Percentiles rank a stretch among this genome's conserved stretches.
phyloP scores from a whole-genome alignment of 2,888 invertebrate species.

The Ptilodon capucinus region DNA sequence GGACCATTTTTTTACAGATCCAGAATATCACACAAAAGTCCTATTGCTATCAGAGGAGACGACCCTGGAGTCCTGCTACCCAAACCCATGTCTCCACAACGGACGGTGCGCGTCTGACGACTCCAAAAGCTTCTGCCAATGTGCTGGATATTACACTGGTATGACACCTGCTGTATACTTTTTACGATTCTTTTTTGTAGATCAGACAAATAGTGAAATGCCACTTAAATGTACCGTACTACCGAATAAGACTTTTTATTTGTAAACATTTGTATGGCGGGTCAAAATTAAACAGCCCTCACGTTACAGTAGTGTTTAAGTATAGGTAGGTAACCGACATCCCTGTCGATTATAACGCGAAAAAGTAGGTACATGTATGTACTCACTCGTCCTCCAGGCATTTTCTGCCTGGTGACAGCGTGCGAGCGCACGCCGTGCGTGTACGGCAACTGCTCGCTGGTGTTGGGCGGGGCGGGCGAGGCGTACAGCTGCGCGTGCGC shows the following conservation, averaged over 20 bases:
- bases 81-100: conserved; percentile 88
- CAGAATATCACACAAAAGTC: conserved; percentile 85
- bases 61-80: conserved; percentile 86
- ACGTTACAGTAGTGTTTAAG: no score
- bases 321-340: no score
- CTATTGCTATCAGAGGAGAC: conserved; percentile 81
- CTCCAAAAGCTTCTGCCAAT: conserved; percentile 85
- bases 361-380: no score
- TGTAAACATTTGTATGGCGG: no score
- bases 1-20: conserved; percentile 80
- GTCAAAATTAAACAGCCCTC: no score
- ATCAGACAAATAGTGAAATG: no score
- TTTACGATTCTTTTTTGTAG: no score
- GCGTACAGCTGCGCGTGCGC: no score
- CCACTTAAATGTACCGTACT: no score
- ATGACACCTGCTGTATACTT: no score
- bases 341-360: no score
- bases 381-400: conserved; percentile 71
- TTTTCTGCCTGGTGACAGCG: conserved; percentile 89
- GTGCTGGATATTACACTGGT: conserved; percentile 88
- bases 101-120: conserved; percentile 86
- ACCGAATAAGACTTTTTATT: no score
- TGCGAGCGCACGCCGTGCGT: conserved; percentile 89
- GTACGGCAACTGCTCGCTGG: conserved; percentile 85
- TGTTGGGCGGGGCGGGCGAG: conserved; percentile 33